A percentile compares a stretch with the other conserved stretches of the same genome.
Evolutionary conservation across 2,888 invertebrate genomes (phyloP).

Genomic region (Calameuta filiformis): DNA sequence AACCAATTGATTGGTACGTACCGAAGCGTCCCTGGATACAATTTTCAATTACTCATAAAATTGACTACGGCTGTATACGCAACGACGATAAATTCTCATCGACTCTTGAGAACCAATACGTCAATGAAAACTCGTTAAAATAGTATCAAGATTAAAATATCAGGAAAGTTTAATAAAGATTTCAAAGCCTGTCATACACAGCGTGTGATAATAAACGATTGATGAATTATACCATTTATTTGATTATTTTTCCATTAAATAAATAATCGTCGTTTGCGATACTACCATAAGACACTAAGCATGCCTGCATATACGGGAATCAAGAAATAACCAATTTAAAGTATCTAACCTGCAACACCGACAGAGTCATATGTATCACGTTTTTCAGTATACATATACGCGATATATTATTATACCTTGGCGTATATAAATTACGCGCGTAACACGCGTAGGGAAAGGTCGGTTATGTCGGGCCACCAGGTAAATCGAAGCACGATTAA

Average conservation of each 20-base stretch:
- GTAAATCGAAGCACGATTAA: not conserved
- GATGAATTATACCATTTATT: not conserved
- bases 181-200: not conserved
- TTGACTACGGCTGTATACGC: not conserved
- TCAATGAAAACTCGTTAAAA: not conserved
- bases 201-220: not conserved
- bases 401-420: not conserved
- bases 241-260: not conserved
- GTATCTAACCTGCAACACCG: not conserved
- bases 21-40: not conserved
- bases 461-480: not conserved
- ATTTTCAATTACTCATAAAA: not conserved
- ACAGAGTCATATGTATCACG: not conserved
- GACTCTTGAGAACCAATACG: not conserved
- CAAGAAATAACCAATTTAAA: not conserved
- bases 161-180: not conserved
- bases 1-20: not conserved
- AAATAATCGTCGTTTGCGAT: not conserved
- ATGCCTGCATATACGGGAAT: not conserved
- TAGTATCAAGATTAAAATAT: not conserved
- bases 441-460: not conserved
- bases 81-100: not conserved
- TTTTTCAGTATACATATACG: not conserved
- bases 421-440: not conserved
- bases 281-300: not conserved